Base-by-base conservation (phyloP, 1,140 invertebrate genomes). In the Bacillus rossius region DNA sequence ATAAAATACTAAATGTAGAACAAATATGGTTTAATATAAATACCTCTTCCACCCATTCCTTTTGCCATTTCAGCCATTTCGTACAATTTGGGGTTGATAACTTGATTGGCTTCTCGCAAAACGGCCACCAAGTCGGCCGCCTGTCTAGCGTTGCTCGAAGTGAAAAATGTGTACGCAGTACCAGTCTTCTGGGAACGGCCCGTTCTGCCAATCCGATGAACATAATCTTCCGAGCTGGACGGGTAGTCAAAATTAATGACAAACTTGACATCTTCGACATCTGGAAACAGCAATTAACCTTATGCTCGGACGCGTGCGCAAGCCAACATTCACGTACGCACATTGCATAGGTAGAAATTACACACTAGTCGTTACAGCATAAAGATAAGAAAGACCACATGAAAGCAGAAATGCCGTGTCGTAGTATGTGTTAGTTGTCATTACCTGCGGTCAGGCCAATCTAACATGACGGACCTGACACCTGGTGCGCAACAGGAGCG, bases 221-320 rank as follows among this genome's bases (percentile, higher is more conserved):
- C 88, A 76, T 95, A 95, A 73, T 95, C 92, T 75, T 95, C 92
- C 14, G 88, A 89, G 69, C 87, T 88, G 69, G 86, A 89, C 17
- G 92, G 92, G 75, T 92, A 94, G 74, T 95, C 92, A 79, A 87
- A 91, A 79, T 95, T 95, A 73, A 95, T 90, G 59, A 95, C 92
- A 84, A 89, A 92, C 75, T 92, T 92, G 71, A 94, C 89, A 76
- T 94, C 91, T 66, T 91, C 87, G 69, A 94, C 91, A 81, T 94
- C 91, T 92, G 74, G 59, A 70, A 59, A 67, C 29, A 34, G 29
- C 10, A 34, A 34, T 34, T 34, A 34, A 10, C 4, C 10, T 34
- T 34, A 34, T 34, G n/a, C n/a, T 34, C 10, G 4, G 29, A 34
- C 29, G n/a, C n/a, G n/a, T n/a, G n/a, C n/a, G n/a, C n/a, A n/a